Evolutionary conservation across 2,113 vertebrate species (phyloP).

Genomic region (Rallus limicola): DNA sequence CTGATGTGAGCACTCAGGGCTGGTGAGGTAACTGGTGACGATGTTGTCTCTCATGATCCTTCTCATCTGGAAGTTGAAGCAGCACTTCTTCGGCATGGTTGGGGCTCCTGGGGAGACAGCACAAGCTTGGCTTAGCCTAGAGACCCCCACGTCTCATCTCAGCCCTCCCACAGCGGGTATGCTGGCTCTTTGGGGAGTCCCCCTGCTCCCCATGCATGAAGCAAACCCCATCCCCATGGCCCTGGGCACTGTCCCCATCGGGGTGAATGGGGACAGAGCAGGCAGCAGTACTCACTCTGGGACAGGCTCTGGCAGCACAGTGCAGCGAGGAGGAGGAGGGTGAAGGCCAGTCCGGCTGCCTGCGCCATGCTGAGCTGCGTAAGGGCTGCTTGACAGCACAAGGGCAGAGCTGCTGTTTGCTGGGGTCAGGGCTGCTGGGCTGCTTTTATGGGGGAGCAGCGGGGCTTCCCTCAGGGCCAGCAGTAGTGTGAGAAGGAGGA

Average conservation of each 20-base stretch:
- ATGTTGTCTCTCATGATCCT: constrained; percentile 57
- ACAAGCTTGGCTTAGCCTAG: not conserved
- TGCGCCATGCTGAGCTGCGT: not conserved
- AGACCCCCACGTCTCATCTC: not conserved
- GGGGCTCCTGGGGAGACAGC: constrained; percentile 28
- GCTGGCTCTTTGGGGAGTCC: not conserved
- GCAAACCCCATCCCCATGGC: accelerated
- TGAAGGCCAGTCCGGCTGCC: not conserved
- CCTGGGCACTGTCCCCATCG: accelerated
- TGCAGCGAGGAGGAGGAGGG: not conserved
- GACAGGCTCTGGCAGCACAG: constrained; percentile 7
- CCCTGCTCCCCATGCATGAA: accelerated
- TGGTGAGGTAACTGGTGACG: constrained; percentile 33
- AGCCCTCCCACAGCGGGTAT: accelerated
- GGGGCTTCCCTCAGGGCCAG: not conserved
- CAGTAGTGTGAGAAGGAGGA: not conserved
- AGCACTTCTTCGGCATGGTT: constrained; percentile 9
- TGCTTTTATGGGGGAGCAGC: constrained; percentile 13
- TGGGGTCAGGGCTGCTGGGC: not conserved
- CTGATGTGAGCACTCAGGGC: constrained; percentile 27
- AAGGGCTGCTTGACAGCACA: not conserved
- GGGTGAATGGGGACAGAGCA: accelerated
- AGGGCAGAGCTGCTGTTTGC: not conserved
- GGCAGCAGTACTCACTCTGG: not conserved
- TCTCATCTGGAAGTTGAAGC: constrained; percentile 44